Evolutionary conservation across 2,888 invertebrate species (phyloP).

Genomic region (Tetrapedia diversipes): DNA sequence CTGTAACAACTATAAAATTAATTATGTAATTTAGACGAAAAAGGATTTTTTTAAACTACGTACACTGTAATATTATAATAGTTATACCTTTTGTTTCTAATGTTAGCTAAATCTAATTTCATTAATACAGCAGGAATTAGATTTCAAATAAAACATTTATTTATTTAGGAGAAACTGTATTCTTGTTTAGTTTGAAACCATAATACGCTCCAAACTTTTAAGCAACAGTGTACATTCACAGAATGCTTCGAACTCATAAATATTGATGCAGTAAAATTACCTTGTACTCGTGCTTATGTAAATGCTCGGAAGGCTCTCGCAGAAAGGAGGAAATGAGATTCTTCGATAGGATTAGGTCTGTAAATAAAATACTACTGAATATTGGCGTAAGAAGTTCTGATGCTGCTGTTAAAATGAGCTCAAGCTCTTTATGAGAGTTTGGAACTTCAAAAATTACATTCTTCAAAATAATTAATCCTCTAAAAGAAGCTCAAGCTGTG

Average conservation of each 20-base stretch:
- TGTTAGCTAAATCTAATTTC: no score
- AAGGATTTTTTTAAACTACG: no score
- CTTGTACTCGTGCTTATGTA: not conserved
- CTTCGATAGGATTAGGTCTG: not conserved
- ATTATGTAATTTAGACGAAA: no score
- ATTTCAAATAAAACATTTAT: no score
- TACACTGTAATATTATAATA: no score
- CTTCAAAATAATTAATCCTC: constrained; percentile 4
- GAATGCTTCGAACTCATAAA: not conserved
- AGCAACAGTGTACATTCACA: not conserved
- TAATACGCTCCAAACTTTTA: no score
- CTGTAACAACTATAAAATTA: no score
- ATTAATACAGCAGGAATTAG: no score
- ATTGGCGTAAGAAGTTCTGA: no score
- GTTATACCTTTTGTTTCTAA: no score
- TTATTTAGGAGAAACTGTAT: no score
- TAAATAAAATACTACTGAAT: constrained; percentile 1
- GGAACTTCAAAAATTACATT: not conserved
- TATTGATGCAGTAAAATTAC: not conserved
- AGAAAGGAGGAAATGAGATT: constrained; percentile 6
- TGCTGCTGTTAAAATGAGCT: not conserved
- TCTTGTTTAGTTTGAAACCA: no score
- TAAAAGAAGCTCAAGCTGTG: constrained; percentile 9
- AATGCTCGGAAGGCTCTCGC: not conserved
- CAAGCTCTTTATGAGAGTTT: not conserved